phyloP scores from a whole-genome alignment of 2,888 invertebrate species.

The Ectobius pallidus region DNA sequence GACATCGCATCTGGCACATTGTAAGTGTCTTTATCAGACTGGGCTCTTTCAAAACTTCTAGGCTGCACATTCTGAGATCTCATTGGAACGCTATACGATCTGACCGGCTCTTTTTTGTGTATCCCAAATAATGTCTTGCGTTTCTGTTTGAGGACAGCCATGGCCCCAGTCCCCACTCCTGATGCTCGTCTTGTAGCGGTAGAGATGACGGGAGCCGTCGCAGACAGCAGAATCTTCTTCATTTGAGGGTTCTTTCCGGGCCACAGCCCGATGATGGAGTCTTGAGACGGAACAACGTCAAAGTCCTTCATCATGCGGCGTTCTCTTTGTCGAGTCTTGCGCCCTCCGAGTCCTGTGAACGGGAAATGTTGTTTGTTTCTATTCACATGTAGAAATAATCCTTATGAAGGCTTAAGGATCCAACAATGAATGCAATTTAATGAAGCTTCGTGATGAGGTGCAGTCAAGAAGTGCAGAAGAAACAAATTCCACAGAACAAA shows the following conservation, averaged over 20 bases:
- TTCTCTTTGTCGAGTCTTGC: constrained; percentile 12
- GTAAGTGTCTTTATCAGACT: background rate
- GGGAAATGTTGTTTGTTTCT: background rate
- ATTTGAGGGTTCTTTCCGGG: background rate
- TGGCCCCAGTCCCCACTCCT: background rate
- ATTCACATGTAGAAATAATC: background rate
- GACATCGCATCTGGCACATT: background rate
- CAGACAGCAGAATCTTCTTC: background rate
- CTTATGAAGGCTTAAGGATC: no score
- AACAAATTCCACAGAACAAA: no score
- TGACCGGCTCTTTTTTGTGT: background rate
- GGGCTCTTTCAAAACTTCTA: background rate
- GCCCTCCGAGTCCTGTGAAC: constrained; percentile 3
- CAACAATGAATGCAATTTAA: no score
- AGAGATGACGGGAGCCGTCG: background rate
- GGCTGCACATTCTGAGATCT: background rate
- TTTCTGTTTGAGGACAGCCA: constrained; percentile 4
- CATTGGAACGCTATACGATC: background rate
- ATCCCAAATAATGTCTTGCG: constrained; percentile 4
- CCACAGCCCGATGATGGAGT: background rate
- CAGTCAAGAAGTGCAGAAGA: no score
- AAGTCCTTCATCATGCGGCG: constrained; percentile 11
- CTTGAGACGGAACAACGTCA: background rate
- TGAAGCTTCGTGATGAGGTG: no score
- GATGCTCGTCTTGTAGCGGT: background rate